A percentile compares a stretch with the other conserved stretches of the same genome.
These are phyloP conservation scores for Lepidurus packardi DNA, from an alignment of 1,140 invertebrate genomes.

Conservation along the genomic window DNA sequence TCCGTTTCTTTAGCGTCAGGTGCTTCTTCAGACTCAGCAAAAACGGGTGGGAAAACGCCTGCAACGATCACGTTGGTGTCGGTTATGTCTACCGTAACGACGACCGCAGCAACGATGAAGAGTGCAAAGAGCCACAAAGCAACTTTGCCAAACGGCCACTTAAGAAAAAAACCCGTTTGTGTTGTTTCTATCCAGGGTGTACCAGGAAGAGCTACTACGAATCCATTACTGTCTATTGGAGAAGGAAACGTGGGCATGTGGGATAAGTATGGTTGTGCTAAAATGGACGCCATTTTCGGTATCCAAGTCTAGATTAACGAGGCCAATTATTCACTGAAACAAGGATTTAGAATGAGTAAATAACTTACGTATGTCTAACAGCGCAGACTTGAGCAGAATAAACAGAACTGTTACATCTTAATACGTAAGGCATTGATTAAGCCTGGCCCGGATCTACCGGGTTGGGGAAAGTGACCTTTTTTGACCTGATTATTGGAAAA, in stretches of 20 bases:
- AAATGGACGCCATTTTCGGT: neutral
- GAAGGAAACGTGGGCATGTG: neutral
- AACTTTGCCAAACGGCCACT: neutral
- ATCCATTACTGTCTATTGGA: neutral
- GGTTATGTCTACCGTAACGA: neutral
- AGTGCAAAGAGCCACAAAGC: neutral
- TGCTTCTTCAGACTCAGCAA: neutral
- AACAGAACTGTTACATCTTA: too few species aligned
- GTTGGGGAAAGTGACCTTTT: too few species aligned
- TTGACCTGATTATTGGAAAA: too few species aligned
- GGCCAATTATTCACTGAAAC: neutral
- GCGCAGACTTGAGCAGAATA: too few species aligned
- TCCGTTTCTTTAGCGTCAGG: neutral
- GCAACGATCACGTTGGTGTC: neutral
- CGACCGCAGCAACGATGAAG: neutral
- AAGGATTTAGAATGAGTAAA: neutral
- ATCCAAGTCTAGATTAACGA: neutral
- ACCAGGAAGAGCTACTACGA: neutral
- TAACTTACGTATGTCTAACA: too few species aligned
- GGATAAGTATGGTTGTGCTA: neutral
- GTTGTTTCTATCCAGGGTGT: neutral
- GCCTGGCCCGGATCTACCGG: too few species aligned
- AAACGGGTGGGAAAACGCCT: neutral
- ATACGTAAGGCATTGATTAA: too few species aligned
- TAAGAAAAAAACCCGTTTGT: neutral